A percentile compares a stretch with the other conserved stretches of the same genome.
Conservation (phyloP, 2,888 invertebrate species). For the Ectobius pallidus region DNA sequence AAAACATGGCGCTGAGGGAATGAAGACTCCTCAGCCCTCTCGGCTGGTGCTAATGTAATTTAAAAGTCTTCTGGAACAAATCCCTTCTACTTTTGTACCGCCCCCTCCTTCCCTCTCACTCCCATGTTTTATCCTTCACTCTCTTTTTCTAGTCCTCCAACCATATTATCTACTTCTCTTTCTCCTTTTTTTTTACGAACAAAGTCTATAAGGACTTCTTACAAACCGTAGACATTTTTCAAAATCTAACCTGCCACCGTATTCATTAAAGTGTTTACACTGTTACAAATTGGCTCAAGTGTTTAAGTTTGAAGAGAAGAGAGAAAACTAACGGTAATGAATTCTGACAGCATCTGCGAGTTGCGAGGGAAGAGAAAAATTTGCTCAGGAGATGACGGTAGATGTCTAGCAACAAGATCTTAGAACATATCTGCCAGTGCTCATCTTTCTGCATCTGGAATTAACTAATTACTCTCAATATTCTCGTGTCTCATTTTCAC, state of each 20-base stretch:
- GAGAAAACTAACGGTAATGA: neutral
- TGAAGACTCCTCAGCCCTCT: slow-evolving; percentile 16
- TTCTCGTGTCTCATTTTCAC: no score
- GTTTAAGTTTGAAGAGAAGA: neutral
- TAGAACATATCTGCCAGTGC: no score
- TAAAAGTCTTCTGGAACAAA: slow-evolving; percentile 42
- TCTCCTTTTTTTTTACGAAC: no score
- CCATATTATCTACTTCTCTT: neutral
- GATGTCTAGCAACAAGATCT: no score
- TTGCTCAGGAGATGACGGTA: no score
- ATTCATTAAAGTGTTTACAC: slow-evolving; percentile 24
- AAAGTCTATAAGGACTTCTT: slow-evolving; percentile 22
- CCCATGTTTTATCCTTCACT: slow-evolving; percentile 19
- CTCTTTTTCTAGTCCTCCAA: slow-evolving; percentile 1
- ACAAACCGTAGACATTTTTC: slow-evolving; percentile 20
- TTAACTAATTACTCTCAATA: no score
- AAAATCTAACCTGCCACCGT: slow-evolving; percentile 20
- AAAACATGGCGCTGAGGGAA: slow-evolving; percentile 4
- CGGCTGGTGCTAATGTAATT: slow-evolving; percentile 40
- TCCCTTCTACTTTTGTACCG: slow-evolving; percentile 38
- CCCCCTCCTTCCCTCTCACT: no score
- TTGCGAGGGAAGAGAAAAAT: neutral
- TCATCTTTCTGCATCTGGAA: no score
- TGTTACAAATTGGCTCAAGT: neutral
- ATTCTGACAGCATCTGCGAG: neutral